Conservation (phyloP, 2,888 invertebrate species). For the Nyleta sp. region DNA sequence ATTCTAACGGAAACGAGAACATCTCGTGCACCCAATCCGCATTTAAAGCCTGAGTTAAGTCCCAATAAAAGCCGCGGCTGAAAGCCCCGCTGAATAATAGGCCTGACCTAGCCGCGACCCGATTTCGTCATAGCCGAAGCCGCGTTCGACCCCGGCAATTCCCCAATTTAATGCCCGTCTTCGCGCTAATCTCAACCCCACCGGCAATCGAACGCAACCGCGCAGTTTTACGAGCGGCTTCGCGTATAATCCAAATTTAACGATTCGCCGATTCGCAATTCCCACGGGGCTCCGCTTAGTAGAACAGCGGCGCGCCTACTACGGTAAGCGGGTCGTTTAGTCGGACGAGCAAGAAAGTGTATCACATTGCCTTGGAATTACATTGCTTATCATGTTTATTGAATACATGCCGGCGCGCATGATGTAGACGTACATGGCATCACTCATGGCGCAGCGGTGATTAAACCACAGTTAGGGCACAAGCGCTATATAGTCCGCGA, state of each 20-base stretch:
- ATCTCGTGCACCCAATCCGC: slow-evolving; percentile 8
- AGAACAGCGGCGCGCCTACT: slow-evolving; percentile 40
- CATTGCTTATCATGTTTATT: slow-evolving; percentile 47
- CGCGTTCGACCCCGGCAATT: not conserved
- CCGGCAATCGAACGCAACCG: slow-evolving; percentile 4
- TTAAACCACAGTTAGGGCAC: slow-evolving; percentile 48
- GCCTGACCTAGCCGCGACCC: slow-evolving; percentile 18
- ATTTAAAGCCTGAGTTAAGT: slow-evolving; percentile 17
- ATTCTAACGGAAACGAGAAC: slow-evolving; percentile 39
- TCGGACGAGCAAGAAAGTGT: slow-evolving; percentile 47
- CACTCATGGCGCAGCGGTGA: slow-evolving; percentile 36
- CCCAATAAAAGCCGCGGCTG: slow-evolving; percentile 16
- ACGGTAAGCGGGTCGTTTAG: slow-evolving; percentile 25
- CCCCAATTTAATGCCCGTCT: slow-evolving; percentile 25
- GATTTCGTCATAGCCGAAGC: slow-evolving; percentile 30
- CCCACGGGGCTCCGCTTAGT: slow-evolving; percentile 41
- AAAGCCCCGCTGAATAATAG: slow-evolving; percentile 14
- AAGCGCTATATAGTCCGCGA: slow-evolving; percentile 41
- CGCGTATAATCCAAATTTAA: slow-evolving; percentile 50
- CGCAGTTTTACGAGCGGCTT: slow-evolving; percentile 30
- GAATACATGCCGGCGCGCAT: slow-evolving; percentile 22
- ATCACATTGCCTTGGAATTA: slow-evolving; percentile 39
- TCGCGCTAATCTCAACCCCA: slow-evolving; percentile 10
- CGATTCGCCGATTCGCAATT: slow-evolving; percentile 37
- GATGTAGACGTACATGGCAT: slow-evolving; percentile 37